Percentiles rank a stretch among this genome's conserved stretches.
These are phyloP conservation scores for Rhizoglyphus robini DNA, from an alignment of 1,140 invertebrate species.

Conservation along the genomic window DNA sequence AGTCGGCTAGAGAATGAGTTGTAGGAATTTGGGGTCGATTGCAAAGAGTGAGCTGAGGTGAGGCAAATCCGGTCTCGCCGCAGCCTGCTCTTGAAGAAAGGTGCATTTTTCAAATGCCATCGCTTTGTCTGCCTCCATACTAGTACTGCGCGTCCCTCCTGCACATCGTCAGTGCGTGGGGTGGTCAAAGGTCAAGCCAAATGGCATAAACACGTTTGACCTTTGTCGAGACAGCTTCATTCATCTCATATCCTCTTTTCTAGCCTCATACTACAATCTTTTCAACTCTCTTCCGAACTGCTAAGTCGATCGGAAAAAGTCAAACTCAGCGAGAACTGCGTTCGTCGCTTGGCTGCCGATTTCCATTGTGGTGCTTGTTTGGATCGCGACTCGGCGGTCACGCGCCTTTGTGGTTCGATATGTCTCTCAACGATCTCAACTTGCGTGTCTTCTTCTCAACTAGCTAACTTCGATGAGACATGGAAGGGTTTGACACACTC, in stretches of 20 bases:
- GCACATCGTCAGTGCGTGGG: background rate
- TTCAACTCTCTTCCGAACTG: background rate
- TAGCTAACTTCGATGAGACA: background rate
- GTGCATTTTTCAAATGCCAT: slow-evolving; percentile 10
- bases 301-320: background rate
- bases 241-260: background rate
- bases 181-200: slow-evolving; percentile 14
- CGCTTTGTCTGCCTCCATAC: slow-evolving; percentile 6
- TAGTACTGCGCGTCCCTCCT: background rate
- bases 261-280: slow-evolving; percentile 10
- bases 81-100: background rate
- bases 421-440: background rate
- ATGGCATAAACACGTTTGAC: slow-evolving; percentile 11
- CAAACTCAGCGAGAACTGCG: background rate
- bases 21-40: slow-evolving; percentile 9
- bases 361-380: background rate
- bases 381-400: background rate
- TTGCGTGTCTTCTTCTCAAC: background rate
- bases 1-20: background rate
- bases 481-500: background rate
- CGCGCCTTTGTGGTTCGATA: background rate
- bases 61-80: slow-evolving; percentile 6
- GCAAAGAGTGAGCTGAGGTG: background rate
- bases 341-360: background rate
- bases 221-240: slow-evolving; percentile 10